These are phyloP conservation scores for Apodemus speciosus DNA, from an alignment of 2,113 vertebrate species.

Conservation along the genomic window DNA sequence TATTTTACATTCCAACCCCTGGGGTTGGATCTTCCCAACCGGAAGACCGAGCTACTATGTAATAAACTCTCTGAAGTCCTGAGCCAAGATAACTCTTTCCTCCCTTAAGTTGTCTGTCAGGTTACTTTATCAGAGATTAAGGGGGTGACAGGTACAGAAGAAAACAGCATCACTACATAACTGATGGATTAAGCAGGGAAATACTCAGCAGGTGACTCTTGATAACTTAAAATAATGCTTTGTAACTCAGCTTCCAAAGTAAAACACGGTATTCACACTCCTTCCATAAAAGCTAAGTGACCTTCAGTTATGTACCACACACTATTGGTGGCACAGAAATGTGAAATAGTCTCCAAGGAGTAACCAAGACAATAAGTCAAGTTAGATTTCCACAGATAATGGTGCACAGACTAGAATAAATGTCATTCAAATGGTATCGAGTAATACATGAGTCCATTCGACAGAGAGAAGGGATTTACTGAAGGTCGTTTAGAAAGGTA, in stretches of 20 bases:
- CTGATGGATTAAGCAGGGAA: neutral
- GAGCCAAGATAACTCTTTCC: neutral
- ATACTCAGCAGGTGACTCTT: neutral
- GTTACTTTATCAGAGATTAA: neutral
- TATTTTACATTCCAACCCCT: neutral
- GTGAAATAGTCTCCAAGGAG: neutral
- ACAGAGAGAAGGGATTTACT: slow-evolving; percentile 42
- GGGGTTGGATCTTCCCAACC: neutral
- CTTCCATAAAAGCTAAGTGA: slow-evolving; percentile 37
- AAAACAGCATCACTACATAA: neutral
- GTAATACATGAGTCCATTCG: slow-evolving; percentile 50
- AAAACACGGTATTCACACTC: slow-evolving; percentile 22
- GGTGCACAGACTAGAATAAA: slow-evolving; percentile 15
- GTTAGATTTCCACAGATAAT: slow-evolving; percentile 41
- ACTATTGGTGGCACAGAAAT: neutral
- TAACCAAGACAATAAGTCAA: slow-evolving; percentile 32
- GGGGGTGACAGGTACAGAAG: neutral
- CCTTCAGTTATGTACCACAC: neutral
- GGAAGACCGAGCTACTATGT: neutral
- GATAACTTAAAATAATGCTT: neutral
- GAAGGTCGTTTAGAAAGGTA: slow-evolving; percentile 31
- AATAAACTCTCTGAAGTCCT: neutral
- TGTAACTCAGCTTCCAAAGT: neutral
- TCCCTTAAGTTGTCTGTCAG: neutral
- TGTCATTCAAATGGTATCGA: slow-evolving; percentile 42